These are phyloP conservation scores for Tetranychus piercei DNA, from an alignment of 2,888 invertebrate species.

Conservation along the genomic window DNA sequence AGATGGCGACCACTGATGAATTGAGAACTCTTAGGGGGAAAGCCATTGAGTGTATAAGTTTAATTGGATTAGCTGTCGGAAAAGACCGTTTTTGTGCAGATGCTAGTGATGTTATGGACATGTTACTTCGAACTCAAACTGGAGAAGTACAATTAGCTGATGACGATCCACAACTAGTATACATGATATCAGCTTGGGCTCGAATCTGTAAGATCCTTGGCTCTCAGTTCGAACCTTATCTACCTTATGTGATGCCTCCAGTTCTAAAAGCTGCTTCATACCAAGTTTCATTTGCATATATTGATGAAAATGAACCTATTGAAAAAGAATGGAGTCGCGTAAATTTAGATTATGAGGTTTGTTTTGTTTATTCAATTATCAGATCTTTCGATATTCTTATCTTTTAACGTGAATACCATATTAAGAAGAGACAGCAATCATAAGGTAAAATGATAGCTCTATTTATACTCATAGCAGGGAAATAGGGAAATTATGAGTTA, in stretches of 20 bases:
- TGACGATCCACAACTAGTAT: slow-evolving; percentile 80
- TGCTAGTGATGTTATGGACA: slow-evolving; percentile 86
- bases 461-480: too few species aligned
- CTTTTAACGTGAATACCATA: too few species aligned
- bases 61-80: slow-evolving; percentile 58
- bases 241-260: slow-evolving; percentile 85
- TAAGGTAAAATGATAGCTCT: too few species aligned
- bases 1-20: slow-evolving; percentile 60
- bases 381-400: too few species aligned
- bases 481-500: too few species aligned
- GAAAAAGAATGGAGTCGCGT: slow-evolving; percentile 88
- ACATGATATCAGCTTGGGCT: slow-evolving; percentile 97
- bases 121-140: slow-evolving; percentile 71
- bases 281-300: slow-evolving; percentile 44
- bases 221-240: slow-evolving; percentile 65
- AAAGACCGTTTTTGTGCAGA: slow-evolving; percentile 41
- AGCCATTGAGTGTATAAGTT: slow-evolving; percentile 94
- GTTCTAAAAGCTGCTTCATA: slow-evolving; percentile 76
- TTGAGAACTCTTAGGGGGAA: slow-evolving; percentile 85
- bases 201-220: slow-evolving; percentile 88
- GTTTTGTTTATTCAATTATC: neutral
- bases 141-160: slow-evolving; percentile 60
- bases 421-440: too few species aligned
- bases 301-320: too few species aligned
- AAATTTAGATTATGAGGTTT: slow-evolving; percentile 62